These are phyloP conservation scores for Pseudomyrmex dendroicus DNA, from an alignment of 1,140 invertebrate genomes.

Conservation along the genomic window DNA sequence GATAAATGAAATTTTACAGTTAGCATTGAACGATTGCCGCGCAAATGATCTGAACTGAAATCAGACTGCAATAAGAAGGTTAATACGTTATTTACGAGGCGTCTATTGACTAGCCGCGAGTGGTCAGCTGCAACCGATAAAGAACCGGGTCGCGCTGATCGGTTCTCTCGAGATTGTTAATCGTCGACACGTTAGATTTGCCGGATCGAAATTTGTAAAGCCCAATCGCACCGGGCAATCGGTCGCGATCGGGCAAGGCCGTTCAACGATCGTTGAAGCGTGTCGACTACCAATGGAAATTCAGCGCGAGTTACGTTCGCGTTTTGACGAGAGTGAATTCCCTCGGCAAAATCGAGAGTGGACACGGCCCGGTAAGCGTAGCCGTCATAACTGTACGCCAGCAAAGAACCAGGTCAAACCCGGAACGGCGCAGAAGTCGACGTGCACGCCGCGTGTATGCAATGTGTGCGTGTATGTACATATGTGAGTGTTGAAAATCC, in stretches of 20 bases:
- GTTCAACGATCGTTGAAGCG: constrained; percentile 71
- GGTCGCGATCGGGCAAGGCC: constrained; percentile 65
- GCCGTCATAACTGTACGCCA: constrained; percentile 46
- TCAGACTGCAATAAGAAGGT: not conserved
- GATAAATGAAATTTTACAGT: constrained; percentile 7
- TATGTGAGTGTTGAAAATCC: not conserved
- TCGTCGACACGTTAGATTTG: constrained; percentile 59
- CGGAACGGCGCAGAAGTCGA: constrained; percentile 31
- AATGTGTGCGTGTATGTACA: not conserved
- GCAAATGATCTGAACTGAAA: not conserved
- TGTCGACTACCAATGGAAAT: constrained; percentile 65
- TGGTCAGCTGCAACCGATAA: constrained; percentile 10
- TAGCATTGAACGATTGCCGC: not conserved
- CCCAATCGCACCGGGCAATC: constrained; percentile 5
- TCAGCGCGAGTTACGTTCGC: constrained; percentile 62
- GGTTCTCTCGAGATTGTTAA: constrained; percentile 44
- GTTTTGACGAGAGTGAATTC: constrained; percentile 74
- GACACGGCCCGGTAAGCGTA: constrained; percentile 53
- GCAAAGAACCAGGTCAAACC: constrained; percentile 40
- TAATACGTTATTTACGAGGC: constrained; percentile 16
- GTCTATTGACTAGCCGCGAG: not conserved
- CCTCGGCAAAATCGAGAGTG: constrained; percentile 72
- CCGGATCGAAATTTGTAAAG: constrained; percentile 59
- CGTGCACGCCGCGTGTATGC: not conserved
- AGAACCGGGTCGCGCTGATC: constrained; percentile 41